These are phyloP conservation scores for Trichonephila clavata DNA, from an alignment of 1,140 invertebrate genomes.

Conservation along the genomic window DNA sequence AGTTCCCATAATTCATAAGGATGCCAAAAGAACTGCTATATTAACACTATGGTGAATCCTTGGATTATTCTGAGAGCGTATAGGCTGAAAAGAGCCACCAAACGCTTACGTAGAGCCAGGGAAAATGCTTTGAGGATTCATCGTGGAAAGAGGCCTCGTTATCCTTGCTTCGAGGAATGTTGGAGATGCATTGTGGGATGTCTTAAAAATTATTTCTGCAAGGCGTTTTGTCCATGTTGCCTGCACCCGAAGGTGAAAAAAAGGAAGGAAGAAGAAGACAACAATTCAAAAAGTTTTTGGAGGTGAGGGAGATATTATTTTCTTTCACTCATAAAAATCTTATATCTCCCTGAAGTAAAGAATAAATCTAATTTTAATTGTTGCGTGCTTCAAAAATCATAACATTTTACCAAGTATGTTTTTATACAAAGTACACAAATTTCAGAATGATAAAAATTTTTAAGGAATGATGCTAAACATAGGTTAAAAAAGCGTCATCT, in stretches of 20 bases:
- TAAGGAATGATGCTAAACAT: too few relatives aligned
- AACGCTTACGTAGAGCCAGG: conserved; percentile 46
- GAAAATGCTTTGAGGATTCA: conserved; percentile 57
- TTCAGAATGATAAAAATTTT: too few relatives aligned
- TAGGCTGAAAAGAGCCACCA: conserved; percentile 52
- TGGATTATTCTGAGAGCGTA: conserved; percentile 34
- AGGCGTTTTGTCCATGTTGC: conserved; percentile 48
- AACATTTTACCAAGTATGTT: too few relatives aligned
- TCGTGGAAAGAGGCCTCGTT: conserved; percentile 26
- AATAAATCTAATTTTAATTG: too few relatives aligned
- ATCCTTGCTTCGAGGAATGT: conserved; percentile 53
- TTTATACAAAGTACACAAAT: too few relatives aligned
- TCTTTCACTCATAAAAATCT: too few relatives aligned
- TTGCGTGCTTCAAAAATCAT: too few relatives aligned
- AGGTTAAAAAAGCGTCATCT: too few relatives aligned
- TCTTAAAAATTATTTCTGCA: conserved; percentile 42
- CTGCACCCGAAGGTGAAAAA: not conserved
- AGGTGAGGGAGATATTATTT: conserved; percentile 27
- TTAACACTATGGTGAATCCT: not conserved
- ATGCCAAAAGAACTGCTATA: too few relatives aligned
- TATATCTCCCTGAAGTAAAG: too few relatives aligned
- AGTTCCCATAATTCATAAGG: too few relatives aligned
- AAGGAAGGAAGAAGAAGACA: not conserved
- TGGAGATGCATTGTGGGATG: conserved; percentile 49
- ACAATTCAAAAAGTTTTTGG: conserved; percentile 28